A percentile compares a stretch with the other conserved stretches of the same genome.
These are phyloP conservation scores for Lepus americanus DNA, from an alignment of 2,113 vertebrate species.

Conservation along the genomic window DNA sequence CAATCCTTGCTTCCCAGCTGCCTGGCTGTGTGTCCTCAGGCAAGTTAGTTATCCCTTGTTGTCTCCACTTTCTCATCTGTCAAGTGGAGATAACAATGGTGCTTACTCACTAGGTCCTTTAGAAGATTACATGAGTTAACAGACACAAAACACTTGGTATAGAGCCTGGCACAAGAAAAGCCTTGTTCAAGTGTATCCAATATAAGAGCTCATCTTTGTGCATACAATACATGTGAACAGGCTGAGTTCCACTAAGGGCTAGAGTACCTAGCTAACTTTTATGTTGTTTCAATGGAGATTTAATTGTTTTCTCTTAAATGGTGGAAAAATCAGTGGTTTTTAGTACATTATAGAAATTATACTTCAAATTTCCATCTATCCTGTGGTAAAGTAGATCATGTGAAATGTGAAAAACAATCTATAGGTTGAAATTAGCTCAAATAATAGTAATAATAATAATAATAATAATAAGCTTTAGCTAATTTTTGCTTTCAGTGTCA, in stretches of 20 bases:
- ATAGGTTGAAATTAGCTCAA: neutral
- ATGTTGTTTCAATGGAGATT: neutral
- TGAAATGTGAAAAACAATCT: neutral
- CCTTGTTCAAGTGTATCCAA: neutral
- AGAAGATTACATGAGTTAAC: neutral
- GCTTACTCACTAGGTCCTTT: neutral
- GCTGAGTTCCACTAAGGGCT: neutral
- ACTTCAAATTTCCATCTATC: slow-evolving; percentile 25
- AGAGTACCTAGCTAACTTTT: neutral
- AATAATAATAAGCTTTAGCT: neutral
- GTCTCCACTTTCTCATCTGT: neutral
- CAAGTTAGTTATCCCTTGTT: neutral
- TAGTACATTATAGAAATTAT: neutral
- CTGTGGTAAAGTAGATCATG: neutral
- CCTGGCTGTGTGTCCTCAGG: neutral
- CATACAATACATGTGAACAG: neutral
- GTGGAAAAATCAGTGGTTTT: neutral
- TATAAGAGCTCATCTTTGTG: neutral
- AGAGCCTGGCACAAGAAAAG: too few species aligned
- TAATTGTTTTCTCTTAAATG: neutral
- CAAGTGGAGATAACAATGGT: neutral
- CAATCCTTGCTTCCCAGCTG: neutral
- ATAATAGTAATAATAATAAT: neutral
- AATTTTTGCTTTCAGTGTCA: neutral
- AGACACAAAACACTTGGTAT: neutral